Evolutionary conservation across 2,113 vertebrate species (phyloP), one percentile per base, ranked within the genome.

Genomic region (Thinocorus orbignyianus): DNA sequence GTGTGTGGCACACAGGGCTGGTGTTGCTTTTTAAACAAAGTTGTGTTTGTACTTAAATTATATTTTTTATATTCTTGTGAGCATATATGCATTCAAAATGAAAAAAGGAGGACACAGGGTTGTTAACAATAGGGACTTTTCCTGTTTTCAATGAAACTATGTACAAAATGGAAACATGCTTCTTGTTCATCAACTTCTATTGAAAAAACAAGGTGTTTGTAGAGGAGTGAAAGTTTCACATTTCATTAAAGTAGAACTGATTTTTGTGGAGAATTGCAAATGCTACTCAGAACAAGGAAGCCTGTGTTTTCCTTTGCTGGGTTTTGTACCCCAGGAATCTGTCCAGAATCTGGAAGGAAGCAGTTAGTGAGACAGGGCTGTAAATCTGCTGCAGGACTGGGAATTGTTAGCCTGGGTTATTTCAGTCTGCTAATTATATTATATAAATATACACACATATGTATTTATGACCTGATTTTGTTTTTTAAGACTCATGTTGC

Each of bases 321-420:
- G 51, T 94, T 95, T 96, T 80, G 84, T 95, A 95, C 89, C 94
- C 91, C 94, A 97, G 96, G 95, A 97, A 95, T 97, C 97, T 94
- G 94, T 94, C 66, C 86, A 97, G 95, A 95, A 96, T 86, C 87
- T 96, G 91, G 94, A 96, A 96, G 96, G 96, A 97, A 97, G 79
- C 93, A 83, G 96, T 96, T 97, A 95, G 82, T 60, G 60, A 93
- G 94, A 97, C 96, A 95, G 91, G 88, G 90, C 81, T 95, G 96
- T 97, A 97, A 97, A 97, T 97, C 96, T 97, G 86, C 73, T 0
- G 4, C 84, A 96, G 92, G 94, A 92, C 89, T 97, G 96, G 96
- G 93, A 96, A 96, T 96, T 97, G 96, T 95, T 97, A 97, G 97
- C 91, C 91, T 93, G 90, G 94, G 95, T 93, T 97, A 95, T 94